phyloP scores from a whole-genome alignment of 1,140 invertebrate species.

The Sinella curviseta region DNA sequence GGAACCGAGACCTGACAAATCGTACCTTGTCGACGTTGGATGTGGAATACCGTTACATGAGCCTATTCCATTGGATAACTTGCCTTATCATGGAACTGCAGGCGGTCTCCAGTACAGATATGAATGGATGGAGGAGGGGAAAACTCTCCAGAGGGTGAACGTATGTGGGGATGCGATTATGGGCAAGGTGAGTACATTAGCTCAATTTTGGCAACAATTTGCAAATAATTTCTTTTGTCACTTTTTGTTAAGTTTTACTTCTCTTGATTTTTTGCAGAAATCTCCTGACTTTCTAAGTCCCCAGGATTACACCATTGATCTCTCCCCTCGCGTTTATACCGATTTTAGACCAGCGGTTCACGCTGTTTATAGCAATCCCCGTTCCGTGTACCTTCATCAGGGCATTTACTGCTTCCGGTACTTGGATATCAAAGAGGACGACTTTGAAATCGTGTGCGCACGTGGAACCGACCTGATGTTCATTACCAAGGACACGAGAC shows the following conservation, averaged over 20 bases:
- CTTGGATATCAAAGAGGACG: constrained; percentile 30
- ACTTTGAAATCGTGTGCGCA: constrained; percentile 39
- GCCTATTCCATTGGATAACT: constrained; percentile 19
- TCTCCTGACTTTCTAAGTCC: constrained; percentile 5
- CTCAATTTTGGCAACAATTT: no score
- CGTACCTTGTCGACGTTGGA: constrained; percentile 39
- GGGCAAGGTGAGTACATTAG: constrained; percentile 25
- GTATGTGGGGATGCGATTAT: constrained; percentile 32
- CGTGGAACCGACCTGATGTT: constrained; percentile 36
- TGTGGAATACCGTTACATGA: constrained; percentile 37
- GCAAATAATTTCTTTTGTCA: neutral
- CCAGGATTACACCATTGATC: constrained; percentile 31
- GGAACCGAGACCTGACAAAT: neutral
- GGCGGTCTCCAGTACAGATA: constrained; percentile 39
- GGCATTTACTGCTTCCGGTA: constrained; percentile 39
- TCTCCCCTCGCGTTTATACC: neutral
- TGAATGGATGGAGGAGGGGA: constrained; percentile 26
- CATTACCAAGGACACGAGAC: constrained; percentile 37
- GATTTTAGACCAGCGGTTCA: neutral
- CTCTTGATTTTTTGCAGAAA: neutral
- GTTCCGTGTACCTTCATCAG: constrained; percentile 20
- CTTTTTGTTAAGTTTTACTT: neutral
- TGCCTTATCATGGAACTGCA: constrained; percentile 32
- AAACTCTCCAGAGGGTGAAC: constrained; percentile 14
- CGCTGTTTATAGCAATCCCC: constrained; percentile 4